phyloP scores from a whole-genome alignment of 1,140 invertebrate genomes.

The Drosophila mojavensis region DNA sequence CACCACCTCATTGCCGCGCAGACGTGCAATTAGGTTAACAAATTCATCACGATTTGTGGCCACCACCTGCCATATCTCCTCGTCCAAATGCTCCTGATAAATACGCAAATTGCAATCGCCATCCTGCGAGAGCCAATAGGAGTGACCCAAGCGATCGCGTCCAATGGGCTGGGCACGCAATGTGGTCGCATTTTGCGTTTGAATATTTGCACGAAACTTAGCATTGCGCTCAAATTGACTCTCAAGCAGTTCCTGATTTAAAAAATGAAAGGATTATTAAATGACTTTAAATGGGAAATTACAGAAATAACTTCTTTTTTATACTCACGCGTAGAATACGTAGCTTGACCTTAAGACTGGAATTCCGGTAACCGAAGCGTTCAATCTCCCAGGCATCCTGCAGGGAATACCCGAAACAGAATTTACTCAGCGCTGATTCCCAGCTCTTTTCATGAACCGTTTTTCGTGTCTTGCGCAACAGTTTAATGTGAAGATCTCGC shows the following conservation, averaged over 20 bases:
- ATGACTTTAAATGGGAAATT: background rate
- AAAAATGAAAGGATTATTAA: constrained; percentile 21
- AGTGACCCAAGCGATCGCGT: constrained; percentile 93
- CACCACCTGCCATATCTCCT: constrained; percentile 97
- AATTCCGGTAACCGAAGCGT: constrained; percentile 97
- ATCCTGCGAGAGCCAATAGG: constrained; percentile 97
- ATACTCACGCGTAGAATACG: constrained; percentile 91
- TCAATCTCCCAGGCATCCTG: constrained; percentile 98
- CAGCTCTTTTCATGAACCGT: constrained; percentile 94
- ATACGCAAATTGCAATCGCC: constrained; percentile 94
- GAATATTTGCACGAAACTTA: constrained; percentile 97
- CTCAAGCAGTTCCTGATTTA: constrained; percentile 92
- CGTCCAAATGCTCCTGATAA: constrained; percentile 97
- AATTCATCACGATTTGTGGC: constrained; percentile 93
- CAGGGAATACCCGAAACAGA: constrained; percentile 93
- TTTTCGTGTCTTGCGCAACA: constrained; percentile 94
- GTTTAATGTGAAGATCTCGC: constrained; percentile 94
- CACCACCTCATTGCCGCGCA: constrained; percentile 88
- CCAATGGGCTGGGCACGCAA: constrained; percentile 95
- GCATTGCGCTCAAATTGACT: constrained; percentile 97
- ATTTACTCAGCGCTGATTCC: constrained; percentile 95
- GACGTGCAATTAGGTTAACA: constrained; percentile 89
- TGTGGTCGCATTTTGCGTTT: constrained; percentile 91
- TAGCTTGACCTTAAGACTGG: constrained; percentile 93
- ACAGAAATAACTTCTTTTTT: background rate